A percentile compares a stretch with the other conserved stretches of the same genome.
These are phyloP conservation scores for Ellobius talpinus DNA, from an alignment of 2,113 vertebrate species.

Conservation along the genomic window DNA sequence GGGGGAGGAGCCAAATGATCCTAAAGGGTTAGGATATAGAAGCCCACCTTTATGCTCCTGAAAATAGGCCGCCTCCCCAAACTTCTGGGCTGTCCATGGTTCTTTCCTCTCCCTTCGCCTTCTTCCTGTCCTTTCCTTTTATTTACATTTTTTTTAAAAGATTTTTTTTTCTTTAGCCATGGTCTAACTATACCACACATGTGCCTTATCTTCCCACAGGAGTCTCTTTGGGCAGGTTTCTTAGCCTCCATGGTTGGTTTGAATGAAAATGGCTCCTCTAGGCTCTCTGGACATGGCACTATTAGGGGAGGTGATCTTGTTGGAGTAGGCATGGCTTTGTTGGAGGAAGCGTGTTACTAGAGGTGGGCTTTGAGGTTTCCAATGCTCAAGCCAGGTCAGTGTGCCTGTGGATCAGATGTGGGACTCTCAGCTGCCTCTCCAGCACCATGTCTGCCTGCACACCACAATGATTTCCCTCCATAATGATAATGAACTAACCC, in stretches of 20 bases:
- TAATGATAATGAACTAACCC: background rate
- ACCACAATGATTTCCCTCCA: background rate
- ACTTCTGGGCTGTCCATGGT: background rate
- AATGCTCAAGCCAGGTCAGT: background rate
- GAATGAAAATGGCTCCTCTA: background rate
- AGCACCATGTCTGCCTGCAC: background rate
- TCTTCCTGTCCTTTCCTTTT: background rate
- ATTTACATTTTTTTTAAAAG: background rate
- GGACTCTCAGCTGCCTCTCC: background rate
- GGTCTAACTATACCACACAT: background rate
- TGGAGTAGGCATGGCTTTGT: background rate
- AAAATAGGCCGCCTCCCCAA: rapidly evolving
- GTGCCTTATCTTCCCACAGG: background rate
- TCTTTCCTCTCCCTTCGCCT: background rate
- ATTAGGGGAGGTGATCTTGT: background rate
- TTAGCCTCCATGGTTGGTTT: background rate
- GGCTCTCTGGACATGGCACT: too few species aligned
- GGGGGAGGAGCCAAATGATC: background rate
- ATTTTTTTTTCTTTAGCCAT: background rate
- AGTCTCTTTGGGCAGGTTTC: background rate
- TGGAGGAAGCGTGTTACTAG: background rate
- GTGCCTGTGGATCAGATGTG: background rate
- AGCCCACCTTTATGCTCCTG: background rate
- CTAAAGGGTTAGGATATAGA: background rate
- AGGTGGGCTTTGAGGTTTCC: background rate